Evolutionary conservation across 2,797 vertebrate species (phyloP), one percentile per base, ranked within the genome.

Genomic region (Megalops cyprinoides): DNA sequence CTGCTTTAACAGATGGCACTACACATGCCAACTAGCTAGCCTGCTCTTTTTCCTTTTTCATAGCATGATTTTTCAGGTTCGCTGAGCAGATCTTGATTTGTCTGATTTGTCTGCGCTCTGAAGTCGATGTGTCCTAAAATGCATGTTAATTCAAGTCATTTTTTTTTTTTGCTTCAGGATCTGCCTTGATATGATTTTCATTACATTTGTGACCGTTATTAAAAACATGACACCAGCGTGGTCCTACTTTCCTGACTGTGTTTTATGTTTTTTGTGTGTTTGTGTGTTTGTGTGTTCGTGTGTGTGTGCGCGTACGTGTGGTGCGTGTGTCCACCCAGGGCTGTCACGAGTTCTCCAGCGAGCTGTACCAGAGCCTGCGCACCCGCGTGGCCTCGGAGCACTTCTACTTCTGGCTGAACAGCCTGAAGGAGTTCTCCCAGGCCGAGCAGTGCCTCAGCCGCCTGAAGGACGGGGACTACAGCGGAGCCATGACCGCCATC

Each of bases 361-460:
- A 99, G 82, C 94, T 99, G 56, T 99, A 99, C 89, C 97, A 97
- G 91, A 97, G 96, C 87, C 90, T 99, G 88, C 94, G 98, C 85
- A 98, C 98, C 15, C 96, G 98, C 0, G 98, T 99, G 76, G 98
- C 98, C 1, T 99, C 98, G 0, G 98, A 99, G 79, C 98, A 99
- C 90, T 98, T 99, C 90, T 99, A 99, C 96, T 99, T 99, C 91
- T 99, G 98, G 98, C 94, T 99, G 69, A 99, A 98, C 88, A 97
- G 98, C 88, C 92, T 99, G 91, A 98, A 98, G 92, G 98, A 99
- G 92, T 99, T 99, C 86, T 98, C 98, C 25, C 96, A 97, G 76
- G 98, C 98, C 0, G 98, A 99, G 84, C 97, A 98, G 89, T 97
- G 96, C 85, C 93, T 99, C 85, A 95, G 94, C 7, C 94, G 92